Evolutionary conservation across 1,140 invertebrate species (phyloP).

Genomic region (Apis dorsata): DNA sequence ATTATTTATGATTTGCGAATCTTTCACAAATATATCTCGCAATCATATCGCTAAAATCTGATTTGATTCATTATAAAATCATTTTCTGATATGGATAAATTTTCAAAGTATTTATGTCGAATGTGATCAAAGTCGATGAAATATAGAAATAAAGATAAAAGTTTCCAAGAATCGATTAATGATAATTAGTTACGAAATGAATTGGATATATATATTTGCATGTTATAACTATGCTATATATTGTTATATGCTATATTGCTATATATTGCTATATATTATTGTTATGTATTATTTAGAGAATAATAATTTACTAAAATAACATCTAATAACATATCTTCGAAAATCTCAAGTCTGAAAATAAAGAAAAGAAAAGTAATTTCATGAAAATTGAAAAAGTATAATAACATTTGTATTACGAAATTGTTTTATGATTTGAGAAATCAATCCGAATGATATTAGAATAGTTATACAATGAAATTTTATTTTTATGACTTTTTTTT

Average conservation of each 20-base stretch:
- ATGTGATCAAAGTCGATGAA: conserved; percentile 35
- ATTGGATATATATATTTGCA: no score
- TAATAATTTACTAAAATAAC: not conserved
- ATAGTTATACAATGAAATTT: not conserved
- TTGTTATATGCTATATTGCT: no score
- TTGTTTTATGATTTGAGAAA: not conserved
- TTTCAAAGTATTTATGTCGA: conserved; percentile 40
- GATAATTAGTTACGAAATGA: conserved; percentile 11
- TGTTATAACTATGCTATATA: no score
- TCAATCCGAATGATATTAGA: not conserved
- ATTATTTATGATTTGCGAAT: conserved; percentile 11
- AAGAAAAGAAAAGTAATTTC: not conserved
- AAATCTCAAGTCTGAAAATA: not conserved
- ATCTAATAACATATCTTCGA: not conserved
- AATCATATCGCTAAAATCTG: conserved; percentile 23
- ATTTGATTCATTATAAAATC: not conserved
- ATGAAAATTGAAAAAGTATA: not conserved
- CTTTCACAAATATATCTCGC: conserved; percentile 12
- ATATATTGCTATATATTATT: no score
- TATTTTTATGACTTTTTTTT: no score
- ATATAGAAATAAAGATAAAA: conserved; percentile 27
- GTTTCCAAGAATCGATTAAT: conserved; percentile 31
- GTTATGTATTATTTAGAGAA: not conserved
- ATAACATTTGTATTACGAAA: not conserved
- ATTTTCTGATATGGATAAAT: conserved; percentile 21